Base-by-base conservation (phyloP, 2,888 invertebrate genomes). In the Athalia cordata region DNA sequence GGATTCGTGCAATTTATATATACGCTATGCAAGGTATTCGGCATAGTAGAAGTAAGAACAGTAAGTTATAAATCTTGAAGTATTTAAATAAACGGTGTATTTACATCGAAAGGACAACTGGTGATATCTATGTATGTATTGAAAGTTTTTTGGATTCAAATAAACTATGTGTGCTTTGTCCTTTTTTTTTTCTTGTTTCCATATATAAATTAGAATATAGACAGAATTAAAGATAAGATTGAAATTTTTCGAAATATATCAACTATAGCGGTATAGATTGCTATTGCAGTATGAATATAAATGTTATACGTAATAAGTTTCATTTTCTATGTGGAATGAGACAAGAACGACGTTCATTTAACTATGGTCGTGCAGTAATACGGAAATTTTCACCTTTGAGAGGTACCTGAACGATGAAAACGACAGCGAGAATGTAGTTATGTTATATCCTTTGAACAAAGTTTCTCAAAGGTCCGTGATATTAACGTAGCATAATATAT, bases 371-470 rank as follows among this genome's bases (percentile, higher is more conserved):
- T 89, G 88, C 89, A 87, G 84, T 85, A 88, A 85, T 86, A 82
- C 83, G 84, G 82, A 87, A 85, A 85, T 87, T 83, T 86, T 89
- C 89, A 89, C 89, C 89, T 89, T 86, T 88, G 86, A 83, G 84
- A 86, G 83, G 85, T 86, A 87, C 86, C 89, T 89, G 87, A 86
- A 88, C 83, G 85, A 85, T 78, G 84, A 82, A 85, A 84, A 86
- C 79, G 85, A 85, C 84, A 87, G 86, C 82, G 87, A 86, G 83
- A 88, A 87, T 81, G 87, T 83, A 82, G 85, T 89, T 88, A 87
- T 29, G 29, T 88, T 88, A 79, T 15, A 84, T 79, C 79, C 81
- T 79, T 76, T 52, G 61, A 61, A 67, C 50, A 8, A 61, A 7
- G 49, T 62, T 62, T 52, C n/a, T n/a, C 61, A 57, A 75, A 62